Percentiles rank a stretch among this genome's conserved stretches.
Conservation (phyloP, 2,797 vertebrate genomes). For the Acrocephalus scirpaceus region DNA sequence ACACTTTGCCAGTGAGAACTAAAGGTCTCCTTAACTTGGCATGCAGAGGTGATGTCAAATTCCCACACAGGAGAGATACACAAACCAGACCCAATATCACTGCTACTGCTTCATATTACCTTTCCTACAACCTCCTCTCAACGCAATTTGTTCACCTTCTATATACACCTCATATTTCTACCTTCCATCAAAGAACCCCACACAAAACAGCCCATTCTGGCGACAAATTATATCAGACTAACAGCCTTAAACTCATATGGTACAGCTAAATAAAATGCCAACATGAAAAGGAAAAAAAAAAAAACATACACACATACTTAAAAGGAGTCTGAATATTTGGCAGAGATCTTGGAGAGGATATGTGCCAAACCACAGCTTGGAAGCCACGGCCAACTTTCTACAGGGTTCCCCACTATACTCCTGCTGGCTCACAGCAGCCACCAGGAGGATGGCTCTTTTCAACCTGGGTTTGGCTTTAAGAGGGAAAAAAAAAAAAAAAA, state of each 20-base stretch:
- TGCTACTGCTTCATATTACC: background rate
- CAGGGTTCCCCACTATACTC: slow-evolving; percentile 42
- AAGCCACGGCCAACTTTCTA: slow-evolving; percentile 68
- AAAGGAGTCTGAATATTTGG: slow-evolving; percentile 63
- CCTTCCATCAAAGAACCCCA: slow-evolving; percentile 20
- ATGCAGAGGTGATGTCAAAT: background rate
- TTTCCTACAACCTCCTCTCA: background rate
- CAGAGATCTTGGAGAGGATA: slow-evolving; percentile 49
- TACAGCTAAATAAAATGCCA: slow-evolving; percentile 67
- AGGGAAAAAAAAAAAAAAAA: background rate
- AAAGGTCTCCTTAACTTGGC: background rate
- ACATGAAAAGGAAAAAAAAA: slow-evolving; percentile 49
- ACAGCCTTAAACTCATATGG: slow-evolving; percentile 7
- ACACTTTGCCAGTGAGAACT: background rate
- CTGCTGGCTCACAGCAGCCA: slow-evolving; percentile 23
- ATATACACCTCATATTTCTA: background rate
- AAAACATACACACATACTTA: background rate
- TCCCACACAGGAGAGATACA: background rate
- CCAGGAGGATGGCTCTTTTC: slow-evolving; percentile 45
- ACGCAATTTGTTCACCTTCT: background rate
- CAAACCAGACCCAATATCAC: background rate
- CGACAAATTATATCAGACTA: slow-evolving; percentile 41
- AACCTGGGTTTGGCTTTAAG: slow-evolving; percentile 46
- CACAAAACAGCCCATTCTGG: slow-evolving; percentile 7
- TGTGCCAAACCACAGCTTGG: slow-evolving; percentile 76